Percentiles rank a stretch among this genome's conserved stretches.
These are phyloP conservation scores for Gorsachius magnificus DNA, from an alignment of 2,797 vertebrate species.

Conservation along the genomic window DNA sequence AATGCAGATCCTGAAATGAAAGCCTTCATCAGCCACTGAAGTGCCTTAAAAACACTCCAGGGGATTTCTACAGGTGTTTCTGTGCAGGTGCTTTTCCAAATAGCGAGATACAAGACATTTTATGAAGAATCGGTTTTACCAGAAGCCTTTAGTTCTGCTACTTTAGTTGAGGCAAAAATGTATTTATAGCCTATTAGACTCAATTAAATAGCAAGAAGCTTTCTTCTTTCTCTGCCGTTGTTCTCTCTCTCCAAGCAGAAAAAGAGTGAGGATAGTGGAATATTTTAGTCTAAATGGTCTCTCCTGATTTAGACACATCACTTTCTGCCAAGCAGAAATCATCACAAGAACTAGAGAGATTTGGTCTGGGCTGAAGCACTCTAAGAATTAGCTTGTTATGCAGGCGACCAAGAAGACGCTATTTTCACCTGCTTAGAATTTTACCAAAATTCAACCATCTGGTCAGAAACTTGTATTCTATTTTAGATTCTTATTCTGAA, in stretches of 20 bases:
- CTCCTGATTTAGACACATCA: constrained; percentile 2
- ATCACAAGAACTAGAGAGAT: neutral
- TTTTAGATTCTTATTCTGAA: neutral
- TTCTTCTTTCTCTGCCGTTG: neutral
- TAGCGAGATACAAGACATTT: neutral
- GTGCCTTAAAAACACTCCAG: neutral
- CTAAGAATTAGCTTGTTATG: neutral
- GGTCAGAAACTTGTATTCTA: neutral
- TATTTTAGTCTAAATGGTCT: constrained; percentile 8
- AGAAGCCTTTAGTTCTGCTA: constrained; percentile 14
- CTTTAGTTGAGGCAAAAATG: neutral
- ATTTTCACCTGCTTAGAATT: neutral
- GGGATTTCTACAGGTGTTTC: constrained; percentile 28
- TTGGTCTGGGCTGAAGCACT: neutral
- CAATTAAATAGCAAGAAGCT: constrained; percentile 12
- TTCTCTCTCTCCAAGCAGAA: neutral
- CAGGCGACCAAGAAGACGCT: neutral
- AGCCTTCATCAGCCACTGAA: constrained; percentile 21
- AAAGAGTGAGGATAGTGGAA: neutral
- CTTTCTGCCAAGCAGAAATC: neutral
- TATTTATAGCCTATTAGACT: constrained; percentile 20
- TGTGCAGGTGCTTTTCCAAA: constrained; percentile 1
- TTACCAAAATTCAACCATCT: neutral
- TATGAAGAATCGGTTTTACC: neutral
- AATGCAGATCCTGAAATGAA: neutral